Conservation (phyloP, 2,797 vertebrate species). For the Xiphophorus birchmanni region DNA sequence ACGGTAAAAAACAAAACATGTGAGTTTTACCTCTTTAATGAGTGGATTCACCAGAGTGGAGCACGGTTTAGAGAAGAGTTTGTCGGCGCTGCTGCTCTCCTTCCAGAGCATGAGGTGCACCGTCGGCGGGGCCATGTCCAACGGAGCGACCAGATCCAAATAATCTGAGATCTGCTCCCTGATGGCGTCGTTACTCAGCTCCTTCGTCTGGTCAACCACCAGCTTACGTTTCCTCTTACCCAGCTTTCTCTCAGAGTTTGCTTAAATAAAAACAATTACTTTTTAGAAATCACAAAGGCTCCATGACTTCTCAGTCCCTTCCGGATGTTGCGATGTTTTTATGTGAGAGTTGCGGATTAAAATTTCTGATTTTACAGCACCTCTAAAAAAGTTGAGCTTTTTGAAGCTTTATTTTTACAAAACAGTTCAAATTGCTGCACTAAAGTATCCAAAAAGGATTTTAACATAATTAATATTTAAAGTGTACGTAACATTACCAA, state of each 20-base stretch:
- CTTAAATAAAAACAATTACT: slow-evolving; percentile 41
- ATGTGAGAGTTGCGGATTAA: no score
- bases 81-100: slow-evolving; percentile 66
- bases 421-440: no score
- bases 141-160: slow-evolving; percentile 63
- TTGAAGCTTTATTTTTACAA: no score
- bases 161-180: slow-evolving; percentile 71
- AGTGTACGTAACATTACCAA: no score
- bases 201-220: slow-evolving; percentile 75
- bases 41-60: slow-evolving; percentile 46
- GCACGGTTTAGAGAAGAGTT: slow-evolving; percentile 71
- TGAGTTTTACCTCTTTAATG: slow-evolving; percentile 69
- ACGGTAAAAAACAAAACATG: neutral
- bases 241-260: slow-evolving; percentile 58
- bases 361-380: no score
- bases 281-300: neutral
- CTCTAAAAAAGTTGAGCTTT: no score
- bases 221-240: slow-evolving; percentile 73
- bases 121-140: slow-evolving; percentile 80
- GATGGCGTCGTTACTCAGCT: slow-evolving; percentile 73
- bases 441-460: no score
- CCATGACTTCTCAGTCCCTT: neutral
- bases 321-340: no score
- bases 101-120: slow-evolving; percentile 78
- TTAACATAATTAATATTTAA: no score